Evolutionary conservation across 64 coral and sea anemone species (phyloP).

Genomic region (Acropora yongei): DNA sequence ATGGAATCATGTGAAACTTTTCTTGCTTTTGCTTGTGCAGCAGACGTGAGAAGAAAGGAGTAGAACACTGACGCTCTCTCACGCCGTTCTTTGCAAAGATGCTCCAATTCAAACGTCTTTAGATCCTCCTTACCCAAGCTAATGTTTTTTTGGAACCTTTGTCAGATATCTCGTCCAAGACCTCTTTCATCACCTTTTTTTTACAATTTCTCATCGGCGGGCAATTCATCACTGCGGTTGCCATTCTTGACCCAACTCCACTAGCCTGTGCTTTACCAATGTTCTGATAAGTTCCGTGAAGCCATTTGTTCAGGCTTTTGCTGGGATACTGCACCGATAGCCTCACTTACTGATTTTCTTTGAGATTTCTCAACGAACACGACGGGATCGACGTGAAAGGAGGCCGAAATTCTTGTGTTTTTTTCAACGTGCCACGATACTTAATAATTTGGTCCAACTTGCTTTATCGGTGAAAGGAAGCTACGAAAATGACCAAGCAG

Average conservation of each 20-base stretch:
- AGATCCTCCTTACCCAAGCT: conserved; percentile 35
- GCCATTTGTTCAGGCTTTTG: conserved; percentile 54
- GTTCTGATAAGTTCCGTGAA: conserved; percentile 23
- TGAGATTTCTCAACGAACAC: not conserved
- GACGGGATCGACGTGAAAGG: conserved; percentile 10
- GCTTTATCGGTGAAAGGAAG: not conserved
- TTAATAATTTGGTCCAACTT: not conserved
- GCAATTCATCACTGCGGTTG: conserved; percentile 66
- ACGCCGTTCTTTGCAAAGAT: conserved; percentile 24
- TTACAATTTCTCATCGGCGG: conserved; percentile 52
- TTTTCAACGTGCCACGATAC: not conserved
- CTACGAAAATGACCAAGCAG: not conserved
- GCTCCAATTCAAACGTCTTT: conserved; percentile 6
- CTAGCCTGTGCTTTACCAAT: conserved; percentile 65
- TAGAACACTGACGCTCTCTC: conserved; percentile 38
- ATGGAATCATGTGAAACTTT: conserved; percentile 14
- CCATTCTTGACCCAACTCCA: conserved; percentile 70
- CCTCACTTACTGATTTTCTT: not conserved
- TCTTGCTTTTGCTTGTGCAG: conserved; percentile 6
- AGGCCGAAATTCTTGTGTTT: not conserved
- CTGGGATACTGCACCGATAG: conserved; percentile 17
- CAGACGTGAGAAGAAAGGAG: conserved; percentile 22
- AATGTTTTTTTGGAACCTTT: conserved; percentile 23
- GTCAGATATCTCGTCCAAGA: not conserved
- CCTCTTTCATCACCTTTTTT: conserved; percentile 10